Percentiles rank a stretch among this genome's conserved stretches.
Conservation (phyloP, 2,113 vertebrate genomes). For the Sisor rabdophorus region DNA sequence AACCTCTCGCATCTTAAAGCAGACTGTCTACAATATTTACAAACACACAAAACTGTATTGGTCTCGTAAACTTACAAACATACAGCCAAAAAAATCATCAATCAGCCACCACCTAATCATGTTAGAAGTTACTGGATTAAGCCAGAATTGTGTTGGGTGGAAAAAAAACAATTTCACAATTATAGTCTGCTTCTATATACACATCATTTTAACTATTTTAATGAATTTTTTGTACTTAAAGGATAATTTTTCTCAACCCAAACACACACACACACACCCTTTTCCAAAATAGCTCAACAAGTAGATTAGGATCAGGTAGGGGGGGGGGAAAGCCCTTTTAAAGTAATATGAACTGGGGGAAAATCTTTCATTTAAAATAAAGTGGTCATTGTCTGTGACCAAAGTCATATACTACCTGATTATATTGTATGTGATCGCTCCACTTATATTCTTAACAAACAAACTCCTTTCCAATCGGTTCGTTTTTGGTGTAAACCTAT, state of each 20-base stretch:
- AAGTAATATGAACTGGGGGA: neutral
- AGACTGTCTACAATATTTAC: conserved; percentile 11
- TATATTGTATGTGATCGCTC: too few relatives aligned
- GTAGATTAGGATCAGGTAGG: conserved; percentile 12
- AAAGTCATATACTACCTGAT: too few relatives aligned
- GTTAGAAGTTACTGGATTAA: neutral
- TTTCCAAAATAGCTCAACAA: conserved; percentile 29
- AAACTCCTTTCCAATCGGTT: neutral
- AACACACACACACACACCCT: neutral
- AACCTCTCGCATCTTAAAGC: neutral
- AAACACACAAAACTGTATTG: neutral
- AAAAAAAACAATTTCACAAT: neutral
- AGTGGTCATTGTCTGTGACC: neutral
- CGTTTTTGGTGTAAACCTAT: neutral
- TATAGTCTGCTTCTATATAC: conserved; percentile 4
- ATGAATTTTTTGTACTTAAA: too few relatives aligned
- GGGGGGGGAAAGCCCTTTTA: conserved; percentile 25
- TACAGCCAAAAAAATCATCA: neutral
- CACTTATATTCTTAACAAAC: too few relatives aligned
- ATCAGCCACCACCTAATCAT: too few relatives aligned
- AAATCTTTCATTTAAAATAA: neutral
- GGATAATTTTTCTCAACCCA: neutral
- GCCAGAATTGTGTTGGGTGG: neutral
- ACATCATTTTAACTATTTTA: too few relatives aligned
- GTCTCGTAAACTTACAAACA: neutral